Percentiles rank a stretch among this genome's conserved stretches.
Conservation (phyloP, 2,888 invertebrate genomes). For the Pilophorus perplexus region DNA sequence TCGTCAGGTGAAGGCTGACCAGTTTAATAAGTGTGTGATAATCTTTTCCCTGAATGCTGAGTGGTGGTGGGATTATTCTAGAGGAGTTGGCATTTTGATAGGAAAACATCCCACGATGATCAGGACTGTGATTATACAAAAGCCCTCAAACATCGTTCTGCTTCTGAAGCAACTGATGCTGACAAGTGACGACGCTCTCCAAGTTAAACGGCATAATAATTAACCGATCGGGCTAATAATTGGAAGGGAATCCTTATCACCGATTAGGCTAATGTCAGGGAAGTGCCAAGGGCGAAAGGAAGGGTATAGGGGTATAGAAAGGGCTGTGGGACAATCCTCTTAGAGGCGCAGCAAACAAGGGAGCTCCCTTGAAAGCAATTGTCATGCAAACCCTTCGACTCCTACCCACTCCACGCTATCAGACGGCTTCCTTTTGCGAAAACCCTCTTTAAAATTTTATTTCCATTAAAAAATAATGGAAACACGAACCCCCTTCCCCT, state of each 20-base stretch:
- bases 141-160: too few species aligned
- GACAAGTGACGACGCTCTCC: too few species aligned
- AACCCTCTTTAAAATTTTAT: conserved; percentile 47
- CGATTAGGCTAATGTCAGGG: conserved; percentile 35
- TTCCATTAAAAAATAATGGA: conserved; percentile 47
- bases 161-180: too few species aligned
- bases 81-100: too few species aligned
- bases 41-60: too few species aligned
- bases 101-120: too few species aligned
- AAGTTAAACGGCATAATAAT: background rate
- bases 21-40: too few species aligned
- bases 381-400: conserved; percentile 44
- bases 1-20: too few species aligned
- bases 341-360: conserved; percentile 30
- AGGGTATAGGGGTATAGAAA: background rate
- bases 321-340: conserved; percentile 29
- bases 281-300: conserved; percentile 4
- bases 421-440: background rate
- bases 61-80: too few species aligned
- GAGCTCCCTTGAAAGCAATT: conserved; percentile 44
- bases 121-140: too few species aligned
- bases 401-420: background rate
- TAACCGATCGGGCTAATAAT: conserved; percentile 27
- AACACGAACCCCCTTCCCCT: conserved; percentile 39
- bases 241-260: conserved; percentile 16